These are phyloP conservation scores for Tetraodon nigroviridis DNA, from an alignment of 2,113 vertebrate species.

Conservation along the genomic window DNA sequence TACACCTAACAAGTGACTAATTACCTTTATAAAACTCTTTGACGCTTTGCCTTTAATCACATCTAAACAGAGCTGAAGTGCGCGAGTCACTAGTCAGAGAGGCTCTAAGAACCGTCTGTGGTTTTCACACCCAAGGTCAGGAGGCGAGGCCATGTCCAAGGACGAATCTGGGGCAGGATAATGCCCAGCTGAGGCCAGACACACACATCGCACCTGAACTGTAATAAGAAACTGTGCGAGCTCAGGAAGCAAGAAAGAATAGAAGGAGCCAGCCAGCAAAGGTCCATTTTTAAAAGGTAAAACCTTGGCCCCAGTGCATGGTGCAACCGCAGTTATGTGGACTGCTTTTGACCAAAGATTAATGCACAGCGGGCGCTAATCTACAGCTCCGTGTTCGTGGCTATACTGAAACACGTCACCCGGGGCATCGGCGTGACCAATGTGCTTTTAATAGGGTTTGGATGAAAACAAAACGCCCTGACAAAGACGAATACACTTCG, in stretches of 20 bases:
- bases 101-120: constrained; percentile 48
- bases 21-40: constrained; percentile 59
- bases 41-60: constrained; percentile 65
- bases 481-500: neutral
- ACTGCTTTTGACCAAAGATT: constrained; percentile 11
- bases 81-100: constrained; percentile 48
- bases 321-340: neutral
- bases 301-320: no score
- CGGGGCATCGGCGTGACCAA: neutral
- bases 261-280: neutral
- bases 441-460: constrained; percentile 1
- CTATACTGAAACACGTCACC: neutral
- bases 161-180: constrained; percentile 64
- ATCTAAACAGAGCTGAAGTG: constrained; percentile 51
- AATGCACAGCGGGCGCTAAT: neutral
- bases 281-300: no score
- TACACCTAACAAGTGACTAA: constrained; percentile 70
- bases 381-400: neutral
- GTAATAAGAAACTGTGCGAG: constrained; percentile 46
- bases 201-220: constrained; percentile 52
- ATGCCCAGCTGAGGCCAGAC: constrained; percentile 66
- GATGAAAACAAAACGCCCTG: neutral
- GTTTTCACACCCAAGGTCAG: constrained; percentile 45
- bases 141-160: constrained; percentile 61
- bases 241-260: constrained; percentile 14